Percentiles rank a stretch among this genome's conserved stretches.
Evolutionary conservation across 1,140 invertebrate species (phyloP).

Genomic region (Goniozus legneri): DNA sequence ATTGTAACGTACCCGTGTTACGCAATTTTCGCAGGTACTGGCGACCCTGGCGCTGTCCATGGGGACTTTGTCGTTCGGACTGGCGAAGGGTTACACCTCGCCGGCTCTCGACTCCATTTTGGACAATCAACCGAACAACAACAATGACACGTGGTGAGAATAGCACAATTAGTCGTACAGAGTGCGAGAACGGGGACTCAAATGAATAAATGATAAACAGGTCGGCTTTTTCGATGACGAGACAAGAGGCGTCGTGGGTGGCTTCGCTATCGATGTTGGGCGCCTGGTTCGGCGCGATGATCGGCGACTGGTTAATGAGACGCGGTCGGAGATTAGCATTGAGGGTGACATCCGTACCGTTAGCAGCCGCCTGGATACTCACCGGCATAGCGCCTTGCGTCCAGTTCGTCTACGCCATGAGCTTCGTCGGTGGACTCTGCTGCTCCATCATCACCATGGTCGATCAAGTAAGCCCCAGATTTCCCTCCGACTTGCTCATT

Average conservation of each 20-base stretch:
- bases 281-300: conserved; percentile 72
- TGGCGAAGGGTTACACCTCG: conserved; percentile 81
- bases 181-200: neutral
- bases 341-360: conserved; percentile 66
- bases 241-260: conserved; percentile 79
- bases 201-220: conserved; percentile 15
- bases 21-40: conserved; percentile 59
- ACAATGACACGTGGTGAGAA: conserved; percentile 48
- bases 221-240: conserved; percentile 62
- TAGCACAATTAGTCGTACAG: conserved; percentile 7
- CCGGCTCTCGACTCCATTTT: conserved; percentile 80
- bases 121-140: conserved; percentile 53
- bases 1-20: neutral
- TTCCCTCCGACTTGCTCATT: no score
- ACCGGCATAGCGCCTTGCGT: conserved; percentile 72
- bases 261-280: conserved; percentile 75
- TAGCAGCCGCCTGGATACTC: conserved; percentile 72
- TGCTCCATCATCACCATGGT: conserved; percentile 77
- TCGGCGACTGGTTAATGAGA: conserved; percentile 72
- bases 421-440: conserved; percentile 75
- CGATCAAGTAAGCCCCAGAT: conserved; percentile 67
- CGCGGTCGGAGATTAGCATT: conserved; percentile 68
- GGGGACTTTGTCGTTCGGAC: conserved; percentile 74
- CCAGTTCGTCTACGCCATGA: conserved; percentile 72
- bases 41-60: conserved; percentile 76